Conservation (phyloP, 2,797 vertebrate genomes). For the Aphelocoma californica region DNA sequence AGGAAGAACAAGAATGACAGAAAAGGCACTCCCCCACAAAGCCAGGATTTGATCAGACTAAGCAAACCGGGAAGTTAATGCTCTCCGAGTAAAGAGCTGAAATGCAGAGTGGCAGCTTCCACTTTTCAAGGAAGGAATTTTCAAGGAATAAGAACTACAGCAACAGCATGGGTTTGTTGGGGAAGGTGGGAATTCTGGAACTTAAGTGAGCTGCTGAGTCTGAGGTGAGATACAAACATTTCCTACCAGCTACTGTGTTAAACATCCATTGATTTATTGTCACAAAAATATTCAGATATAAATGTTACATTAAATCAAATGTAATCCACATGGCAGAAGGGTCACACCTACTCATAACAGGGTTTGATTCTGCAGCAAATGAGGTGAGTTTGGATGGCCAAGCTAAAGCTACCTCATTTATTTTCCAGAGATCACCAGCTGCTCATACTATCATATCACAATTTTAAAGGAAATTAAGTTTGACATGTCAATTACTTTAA, state of each 20-base stretch:
- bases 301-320: neutral
- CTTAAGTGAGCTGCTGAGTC: neutral
- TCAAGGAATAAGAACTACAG: neutral
- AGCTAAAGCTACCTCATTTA: neutral
- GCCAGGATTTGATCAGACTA: neutral
- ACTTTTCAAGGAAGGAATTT: neutral
- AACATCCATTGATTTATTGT: neutral
- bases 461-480: slow-evolving; percentile 20
- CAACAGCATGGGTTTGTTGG: neutral
- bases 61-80: neutral
- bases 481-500: neutral
- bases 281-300: neutral
- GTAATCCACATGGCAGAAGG: neutral
- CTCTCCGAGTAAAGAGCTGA: neutral
- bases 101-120: neutral
- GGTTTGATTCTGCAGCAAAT: neutral
- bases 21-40: neutral
- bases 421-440: neutral
- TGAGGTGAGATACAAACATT: neutral
- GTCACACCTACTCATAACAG: neutral
- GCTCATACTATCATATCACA: neutral
- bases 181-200: neutral
- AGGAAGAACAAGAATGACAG: slow-evolving; percentile 15
- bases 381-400: neutral
- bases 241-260: neutral